Percentiles rank a stretch among this genome's conserved stretches.
Evolutionary conservation across 2,113 vertebrate genomes (phyloP).

Genomic region (Saiga tatarica): DNA sequence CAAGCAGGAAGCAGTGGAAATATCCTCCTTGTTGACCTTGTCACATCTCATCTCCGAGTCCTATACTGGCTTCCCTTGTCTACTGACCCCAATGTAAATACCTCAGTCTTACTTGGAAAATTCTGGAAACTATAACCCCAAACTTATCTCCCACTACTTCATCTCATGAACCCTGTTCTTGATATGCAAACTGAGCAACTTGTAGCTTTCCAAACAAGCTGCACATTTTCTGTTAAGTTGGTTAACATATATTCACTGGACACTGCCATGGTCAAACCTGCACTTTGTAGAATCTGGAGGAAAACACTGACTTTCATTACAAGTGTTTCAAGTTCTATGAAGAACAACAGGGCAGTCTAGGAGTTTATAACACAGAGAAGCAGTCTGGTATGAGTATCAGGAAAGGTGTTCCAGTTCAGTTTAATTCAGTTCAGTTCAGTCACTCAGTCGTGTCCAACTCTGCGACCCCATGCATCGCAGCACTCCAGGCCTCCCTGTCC

Average conservation of each 20-base stretch:
- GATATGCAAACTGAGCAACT: neutral
- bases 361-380: neutral
- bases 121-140: neutral
- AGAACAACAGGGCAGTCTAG: neutral
- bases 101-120: neutral
- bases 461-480: too few relatives aligned
- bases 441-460: rapidly evolving
- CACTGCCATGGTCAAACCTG: neutral
- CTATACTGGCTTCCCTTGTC: neutral
- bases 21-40: neutral
- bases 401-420: neutral
- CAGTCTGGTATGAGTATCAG: neutral
- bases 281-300: neutral
- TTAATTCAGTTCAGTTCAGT: too few relatives aligned
- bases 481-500: too few relatives aligned
- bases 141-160: neutral
- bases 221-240: neutral
- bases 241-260: neutral
- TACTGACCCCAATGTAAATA: neutral
- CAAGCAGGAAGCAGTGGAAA: neutral
- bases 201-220: neutral
- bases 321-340: neutral
- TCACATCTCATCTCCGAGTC: neutral
- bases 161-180: neutral
- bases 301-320: neutral